A percentile compares a stretch with the other conserved stretches of the same genome.
Conservation (phyloP, 2,888 invertebrate genomes). For the Melipona bicolor region DNA sequence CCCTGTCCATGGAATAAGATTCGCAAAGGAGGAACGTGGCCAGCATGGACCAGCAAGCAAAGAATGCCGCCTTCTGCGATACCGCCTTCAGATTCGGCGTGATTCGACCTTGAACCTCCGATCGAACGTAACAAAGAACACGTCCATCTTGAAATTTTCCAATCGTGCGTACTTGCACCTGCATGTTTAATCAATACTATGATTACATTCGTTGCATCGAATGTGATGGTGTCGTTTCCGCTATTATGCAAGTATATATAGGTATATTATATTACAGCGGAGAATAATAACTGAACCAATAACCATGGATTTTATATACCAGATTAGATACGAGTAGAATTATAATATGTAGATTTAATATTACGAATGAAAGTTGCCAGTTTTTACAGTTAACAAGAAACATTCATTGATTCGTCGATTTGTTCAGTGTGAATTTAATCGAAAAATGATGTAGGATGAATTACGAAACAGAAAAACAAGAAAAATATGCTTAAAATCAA, state of each 20-base stretch:
- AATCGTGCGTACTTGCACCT: background rate
- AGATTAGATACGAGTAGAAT: no score
- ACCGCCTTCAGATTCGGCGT: constrained; percentile 58
- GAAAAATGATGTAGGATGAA: no score
- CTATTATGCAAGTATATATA: background rate
- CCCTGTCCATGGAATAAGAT: constrained; percentile 54
- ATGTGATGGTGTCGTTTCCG: background rate
- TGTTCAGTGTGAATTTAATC: no score
- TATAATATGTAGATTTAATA: no score
- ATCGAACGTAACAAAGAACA: background rate
- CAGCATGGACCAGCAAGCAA: constrained; percentile 53
- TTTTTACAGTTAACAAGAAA: no score
- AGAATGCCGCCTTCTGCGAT: constrained; percentile 63
- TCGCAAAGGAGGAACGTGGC: constrained; percentile 58
- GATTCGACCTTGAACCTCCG: constrained; percentile 64
- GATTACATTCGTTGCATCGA: background rate
- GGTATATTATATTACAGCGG: no score
- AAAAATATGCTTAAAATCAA: no score
- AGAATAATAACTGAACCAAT: no score
- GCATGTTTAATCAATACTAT: background rate
- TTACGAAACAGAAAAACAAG: no score
- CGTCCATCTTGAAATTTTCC: constrained; percentile 15
- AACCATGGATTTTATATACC: no score
- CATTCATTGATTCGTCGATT: no score
- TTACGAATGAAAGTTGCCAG: no score